Base-by-base conservation (phyloP, 2,888 invertebrate genomes). In the Aleiodes testaceus region DNA sequence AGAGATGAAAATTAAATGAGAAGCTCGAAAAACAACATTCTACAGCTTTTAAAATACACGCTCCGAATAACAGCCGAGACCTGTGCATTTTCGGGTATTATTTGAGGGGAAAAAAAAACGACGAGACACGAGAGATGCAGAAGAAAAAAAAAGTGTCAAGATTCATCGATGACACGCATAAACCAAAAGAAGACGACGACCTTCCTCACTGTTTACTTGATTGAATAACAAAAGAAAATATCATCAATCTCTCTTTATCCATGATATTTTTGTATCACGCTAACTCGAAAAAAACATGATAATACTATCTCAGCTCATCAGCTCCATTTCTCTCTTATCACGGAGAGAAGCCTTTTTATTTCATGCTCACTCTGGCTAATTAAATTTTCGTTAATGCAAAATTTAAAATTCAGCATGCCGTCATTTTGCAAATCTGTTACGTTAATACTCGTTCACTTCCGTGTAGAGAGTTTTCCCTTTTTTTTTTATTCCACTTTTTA, bases 1-100 rank as follows among this genome's bases (percentile, higher is more conserved):
- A 18, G 36, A 42, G 36, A 53, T n/a, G 30, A 26, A 18, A 59
- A 42, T 59, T 55, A 30, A 65, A 66, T 49, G 55, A 45, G 45
- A 55, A 66, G 50, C 63, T 49, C 47, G 68, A 70, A 70, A 74
- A 75, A 75, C 69, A 74, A 73, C 66, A 69, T 70, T 74, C 69
- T 70, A 63, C 70, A 70, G 74, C 53, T 69, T 74, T 74, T 72
- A 55, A 74, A 73, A 75, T 73, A 75, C 73, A 67, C 16, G 18
- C 14, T 11, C 22, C 55, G 67, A 69, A 64, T 66, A 61, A 66
- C 47, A 16, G 22, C 16, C 55, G 14, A 36, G 55, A 63, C 45
- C 52, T 45, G 66, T 42, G 50, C 7, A 20, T 1, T 6, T n/a
- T 5, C 7, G 52, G 20, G 30, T 55, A 55, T 55, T 55, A 52